A percentile compares a stretch with the other conserved stretches of the same genome.
Evolutionary conservation across 2,113 vertebrate genomes (phyloP).

Genomic region (Triplophysa rosa): DNA sequence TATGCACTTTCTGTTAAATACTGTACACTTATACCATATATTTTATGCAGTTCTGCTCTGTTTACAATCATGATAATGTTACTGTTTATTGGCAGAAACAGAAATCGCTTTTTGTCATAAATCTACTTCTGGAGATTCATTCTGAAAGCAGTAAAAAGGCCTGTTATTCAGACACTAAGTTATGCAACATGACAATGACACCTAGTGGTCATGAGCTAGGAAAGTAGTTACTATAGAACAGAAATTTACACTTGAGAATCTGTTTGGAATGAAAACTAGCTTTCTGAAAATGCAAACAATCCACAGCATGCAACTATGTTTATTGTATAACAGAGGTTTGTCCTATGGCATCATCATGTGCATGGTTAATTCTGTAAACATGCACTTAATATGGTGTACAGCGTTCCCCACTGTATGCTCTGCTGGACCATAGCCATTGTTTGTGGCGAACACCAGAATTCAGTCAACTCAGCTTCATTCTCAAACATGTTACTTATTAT

Average conservation of each 20-base stretch:
- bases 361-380: neutral
- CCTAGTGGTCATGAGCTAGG: constrained; percentile 11
- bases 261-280: neutral
- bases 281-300: neutral
- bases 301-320: too few species aligned
- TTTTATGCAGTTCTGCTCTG: too few species aligned
- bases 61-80: too few species aligned
- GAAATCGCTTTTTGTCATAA: neutral
- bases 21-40: too few species aligned
- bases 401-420: neutral
- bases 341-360: too few species aligned
- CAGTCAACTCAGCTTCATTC: neutral
- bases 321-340: too few species aligned
- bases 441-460: neutral
- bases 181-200: constrained; percentile 15
- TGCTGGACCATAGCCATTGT: neutral
- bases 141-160: neutral
- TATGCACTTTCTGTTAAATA: too few species aligned
- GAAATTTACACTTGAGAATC: neutral
- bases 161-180: neutral
- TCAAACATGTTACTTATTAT: neutral
- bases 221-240: neutral
- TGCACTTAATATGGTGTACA: neutral
- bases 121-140: neutral
- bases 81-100: neutral